Evolutionary conservation across 2,888 invertebrate species (phyloP).

Genomic region (Microplitis deprimator): DNA sequence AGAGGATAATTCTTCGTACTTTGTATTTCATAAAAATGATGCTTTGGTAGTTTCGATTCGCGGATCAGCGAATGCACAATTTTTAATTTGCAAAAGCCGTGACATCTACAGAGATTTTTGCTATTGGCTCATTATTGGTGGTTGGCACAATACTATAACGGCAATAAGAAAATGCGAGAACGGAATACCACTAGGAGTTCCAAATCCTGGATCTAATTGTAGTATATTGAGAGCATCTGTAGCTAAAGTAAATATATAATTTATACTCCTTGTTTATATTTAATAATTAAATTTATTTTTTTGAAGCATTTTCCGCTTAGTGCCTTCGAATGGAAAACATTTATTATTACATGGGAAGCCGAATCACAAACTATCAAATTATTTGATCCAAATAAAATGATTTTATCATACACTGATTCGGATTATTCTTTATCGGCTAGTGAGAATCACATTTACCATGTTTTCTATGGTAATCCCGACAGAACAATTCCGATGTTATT

Average conservation of each 20-base stretch:
- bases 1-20: too few relatives aligned
- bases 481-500: constrained; percentile 35
- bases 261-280: too few relatives aligned
- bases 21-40: too few relatives aligned
- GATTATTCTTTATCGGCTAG: not conserved
- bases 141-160: constrained; percentile 53
- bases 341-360: constrained; percentile 51
- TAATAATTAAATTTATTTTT: constrained; percentile 1
- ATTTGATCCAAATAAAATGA: constrained; percentile 44
- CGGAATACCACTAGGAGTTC: constrained; percentile 41
- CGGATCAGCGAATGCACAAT: constrained; percentile 52
- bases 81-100: constrained; percentile 57
- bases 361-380: constrained; percentile 40
- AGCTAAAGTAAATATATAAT: constrained; percentile 9
- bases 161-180: constrained; percentile 57
- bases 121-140: constrained; percentile 63
- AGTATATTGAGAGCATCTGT: not conserved
- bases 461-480: constrained; percentile 42
- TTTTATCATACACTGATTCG: constrained; percentile 39
- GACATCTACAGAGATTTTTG: constrained; percentile 49
- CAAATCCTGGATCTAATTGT: constrained; percentile 16
- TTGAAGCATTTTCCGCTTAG: constrained; percentile 48
- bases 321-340: constrained; percentile 55
- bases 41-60: constrained; percentile 54
- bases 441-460: not conserved